Percentiles rank a stretch among this genome's conserved stretches.
phyloP scores from a whole-genome alignment of 2,888 invertebrate genomes.

The Drosophila fungiperda region DNA sequence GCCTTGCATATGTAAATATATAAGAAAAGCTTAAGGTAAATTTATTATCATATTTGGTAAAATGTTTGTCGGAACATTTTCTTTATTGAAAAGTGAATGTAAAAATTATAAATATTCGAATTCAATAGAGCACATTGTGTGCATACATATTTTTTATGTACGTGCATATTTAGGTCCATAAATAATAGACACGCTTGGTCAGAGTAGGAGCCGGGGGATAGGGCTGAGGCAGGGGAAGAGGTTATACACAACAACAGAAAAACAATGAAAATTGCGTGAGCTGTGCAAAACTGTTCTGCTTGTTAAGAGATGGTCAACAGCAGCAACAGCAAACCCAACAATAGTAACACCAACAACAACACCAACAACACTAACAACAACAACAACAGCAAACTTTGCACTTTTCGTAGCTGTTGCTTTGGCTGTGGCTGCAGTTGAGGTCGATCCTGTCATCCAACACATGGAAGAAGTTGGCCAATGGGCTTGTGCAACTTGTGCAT shows the following conservation, averaged over 20 bases:
- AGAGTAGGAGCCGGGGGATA: background rate
- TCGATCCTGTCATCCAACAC: slow-evolving; percentile 26
- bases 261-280: slow-evolving; percentile 70
- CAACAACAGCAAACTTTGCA: slow-evolving; percentile 12
- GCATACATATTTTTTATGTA: slow-evolving; percentile 10
- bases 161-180: slow-evolving; percentile 57
- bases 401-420: slow-evolving; percentile 47
- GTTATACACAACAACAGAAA: slow-evolving; percentile 31
- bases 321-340: slow-evolving; percentile 28
- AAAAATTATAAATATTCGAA: slow-evolving; percentile 40
- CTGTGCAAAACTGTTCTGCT: slow-evolving; percentile 71
- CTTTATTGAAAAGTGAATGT: background rate
- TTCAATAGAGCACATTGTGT: slow-evolving; percentile 47
- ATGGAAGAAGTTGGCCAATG: slow-evolving; percentile 35
- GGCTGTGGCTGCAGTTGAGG: slow-evolving; percentile 63
- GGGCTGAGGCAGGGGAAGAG: background rate
- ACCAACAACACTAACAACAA: slow-evolving; percentile 13
- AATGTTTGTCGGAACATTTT: background rate
- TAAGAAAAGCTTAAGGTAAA: background rate
- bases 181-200: slow-evolving; percentile 49
- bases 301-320: slow-evolving; percentile 62
- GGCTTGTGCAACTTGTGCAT: slow-evolving; percentile 54
- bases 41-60: background rate
- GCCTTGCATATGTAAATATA: background rate
- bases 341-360: slow-evolving; percentile 20